phyloP scores from a whole-genome alignment of 2,888 invertebrate genomes.

The Xestia xanthographa region DNA sequence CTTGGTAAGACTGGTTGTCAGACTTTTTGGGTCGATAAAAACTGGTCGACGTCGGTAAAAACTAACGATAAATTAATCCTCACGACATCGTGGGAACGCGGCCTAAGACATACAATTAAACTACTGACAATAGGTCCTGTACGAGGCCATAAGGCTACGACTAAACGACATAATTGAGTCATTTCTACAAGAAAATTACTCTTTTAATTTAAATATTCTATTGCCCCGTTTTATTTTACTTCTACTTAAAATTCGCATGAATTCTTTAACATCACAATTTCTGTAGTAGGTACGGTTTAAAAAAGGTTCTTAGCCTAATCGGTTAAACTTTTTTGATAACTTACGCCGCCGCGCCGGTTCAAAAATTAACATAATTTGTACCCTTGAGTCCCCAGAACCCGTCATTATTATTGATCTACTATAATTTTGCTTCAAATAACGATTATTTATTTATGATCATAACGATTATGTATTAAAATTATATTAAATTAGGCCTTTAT shows the following conservation, averaged over 20 bases:
- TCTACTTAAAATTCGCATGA: constrained; percentile 21
- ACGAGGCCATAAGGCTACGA: not conserved
- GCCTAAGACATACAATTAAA: too few relatives aligned
- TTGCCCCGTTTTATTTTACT: not conserved
- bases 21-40: too few relatives aligned
- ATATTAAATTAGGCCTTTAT: constrained; percentile 34
- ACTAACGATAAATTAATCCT: too few relatives aligned
- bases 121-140: too few relatives aligned
- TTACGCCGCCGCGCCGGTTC: constrained; percentile 15
- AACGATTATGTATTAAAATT: constrained; percentile 45
- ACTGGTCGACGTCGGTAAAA: too few relatives aligned
- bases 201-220: not conserved
- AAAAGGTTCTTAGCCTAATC: constrained; percentile 38
- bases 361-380: constrained; percentile 60
- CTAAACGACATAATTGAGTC: not conserved
- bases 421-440: constrained; percentile 56
- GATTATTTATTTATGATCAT: constrained; percentile 54
- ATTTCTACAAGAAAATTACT: not conserved
- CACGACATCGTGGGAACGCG: too few relatives aligned
- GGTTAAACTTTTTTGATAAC: constrained; percentile 46
- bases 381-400: constrained; percentile 27
- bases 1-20: too few relatives aligned
- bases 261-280: constrained; percentile 27
- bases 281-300: not conserved
- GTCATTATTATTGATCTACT: constrained; percentile 50